phyloP scores from a whole-genome alignment of 2,888 invertebrate genomes.

The Rhingia campestris region DNA sequence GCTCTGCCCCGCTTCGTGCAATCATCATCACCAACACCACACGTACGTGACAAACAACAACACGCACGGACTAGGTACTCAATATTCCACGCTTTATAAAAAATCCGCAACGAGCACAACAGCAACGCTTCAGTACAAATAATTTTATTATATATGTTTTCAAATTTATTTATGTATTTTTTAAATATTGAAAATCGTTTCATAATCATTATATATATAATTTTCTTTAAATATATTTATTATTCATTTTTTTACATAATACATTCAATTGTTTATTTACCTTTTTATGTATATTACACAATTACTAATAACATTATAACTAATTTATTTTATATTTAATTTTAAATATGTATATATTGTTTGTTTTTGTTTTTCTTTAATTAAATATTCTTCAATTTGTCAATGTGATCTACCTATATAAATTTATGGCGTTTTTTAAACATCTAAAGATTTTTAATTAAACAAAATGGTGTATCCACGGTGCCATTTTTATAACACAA shows the following conservation, averaged over 20 bases:
- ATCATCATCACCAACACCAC: neutral
- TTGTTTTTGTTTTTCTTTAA: conserved; percentile 30
- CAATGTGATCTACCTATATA: conserved; percentile 45
- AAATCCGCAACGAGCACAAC: too few species aligned
- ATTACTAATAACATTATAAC: conserved; percentile 67
- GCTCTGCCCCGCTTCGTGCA: too few species aligned
- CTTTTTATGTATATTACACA: conserved; percentile 69
- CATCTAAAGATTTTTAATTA: too few species aligned
- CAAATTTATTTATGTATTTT: conserved; percentile 72
- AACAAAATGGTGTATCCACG: too few species aligned
- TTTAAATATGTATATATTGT: conserved; percentile 74
- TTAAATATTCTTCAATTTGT: conserved; percentile 33
- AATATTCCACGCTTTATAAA: too few species aligned
- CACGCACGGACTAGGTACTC: too few species aligned
- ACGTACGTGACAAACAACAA: too few species aligned
- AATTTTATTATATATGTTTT: conserved; percentile 46
- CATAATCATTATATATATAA: conserved; percentile 65
- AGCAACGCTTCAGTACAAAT: too few species aligned
- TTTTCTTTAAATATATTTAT: conserved; percentile 72
- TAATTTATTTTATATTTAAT: conserved; percentile 60
- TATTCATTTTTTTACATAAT: conserved; percentile 68
- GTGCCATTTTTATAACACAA: too few species aligned
- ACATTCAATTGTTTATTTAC: conserved; percentile 70
- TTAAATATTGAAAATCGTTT: conserved; percentile 74
- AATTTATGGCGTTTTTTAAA: conserved; percentile 39